phyloP scores from a whole-genome alignment of 1,140 invertebrate species.

The Drosophila subpulchrella region DNA sequence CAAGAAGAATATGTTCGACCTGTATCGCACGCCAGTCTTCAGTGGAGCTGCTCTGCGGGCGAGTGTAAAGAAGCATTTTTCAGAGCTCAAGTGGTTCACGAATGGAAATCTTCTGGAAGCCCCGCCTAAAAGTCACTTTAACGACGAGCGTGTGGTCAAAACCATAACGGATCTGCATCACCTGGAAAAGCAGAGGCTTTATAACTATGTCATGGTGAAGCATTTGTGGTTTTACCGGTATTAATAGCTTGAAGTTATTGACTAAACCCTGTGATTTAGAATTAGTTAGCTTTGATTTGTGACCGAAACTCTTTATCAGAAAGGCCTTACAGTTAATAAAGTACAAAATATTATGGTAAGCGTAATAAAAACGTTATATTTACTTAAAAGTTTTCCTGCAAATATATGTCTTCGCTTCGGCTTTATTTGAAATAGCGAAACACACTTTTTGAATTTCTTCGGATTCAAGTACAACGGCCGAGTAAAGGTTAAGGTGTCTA shows the following conservation, averaged over 20 bases:
- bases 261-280: conserved; percentile 9
- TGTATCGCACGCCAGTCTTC: conserved; percentile 59
- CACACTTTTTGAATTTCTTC: not conserved
- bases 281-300: not conserved
- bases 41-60: conserved; percentile 48
- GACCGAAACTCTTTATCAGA: no score
- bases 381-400: no score
- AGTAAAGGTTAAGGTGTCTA: conserved; percentile 13
- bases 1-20: conserved; percentile 65
- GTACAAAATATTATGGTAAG: no score
- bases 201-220: conserved; percentile 52
- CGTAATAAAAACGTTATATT: no score
- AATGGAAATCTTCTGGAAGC: conserved; percentile 60
- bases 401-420: no score
- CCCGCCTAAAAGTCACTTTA: conserved; percentile 58
- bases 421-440: no score
- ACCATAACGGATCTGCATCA: conserved; percentile 42
- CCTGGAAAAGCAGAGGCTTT: conserved; percentile 47
- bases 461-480: not conserved
- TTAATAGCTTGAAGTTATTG: not conserved
- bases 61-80: conserved; percentile 58
- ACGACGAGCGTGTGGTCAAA: conserved; percentile 53
- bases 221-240: conserved; percentile 15
- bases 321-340: no score
- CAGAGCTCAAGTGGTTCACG: conserved; percentile 48